Conservation (phyloP, 2,888 invertebrate genomes). For the Nesidiocoris tenuis region DNA sequence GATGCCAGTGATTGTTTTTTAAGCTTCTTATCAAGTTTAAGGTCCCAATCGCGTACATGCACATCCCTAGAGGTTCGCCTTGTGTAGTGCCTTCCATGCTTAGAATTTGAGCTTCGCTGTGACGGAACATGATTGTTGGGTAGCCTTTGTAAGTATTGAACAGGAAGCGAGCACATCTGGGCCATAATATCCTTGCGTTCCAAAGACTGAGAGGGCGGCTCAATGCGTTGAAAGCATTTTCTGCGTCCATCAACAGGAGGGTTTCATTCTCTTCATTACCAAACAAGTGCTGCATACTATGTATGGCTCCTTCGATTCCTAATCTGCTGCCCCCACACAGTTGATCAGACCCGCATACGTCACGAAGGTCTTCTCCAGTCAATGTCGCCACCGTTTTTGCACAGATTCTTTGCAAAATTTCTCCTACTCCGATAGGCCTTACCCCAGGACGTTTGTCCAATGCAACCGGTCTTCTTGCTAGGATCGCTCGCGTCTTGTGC, state of each 20-base stretch:
- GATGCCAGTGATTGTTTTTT: too few species aligned
- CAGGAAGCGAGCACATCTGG: too few species aligned
- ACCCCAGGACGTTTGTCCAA: slow-evolving; percentile 6
- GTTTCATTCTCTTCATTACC: too few species aligned
- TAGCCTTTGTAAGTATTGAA: not conserved
- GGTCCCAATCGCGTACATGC: too few species aligned
- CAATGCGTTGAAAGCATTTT: slow-evolving; percentile 1
- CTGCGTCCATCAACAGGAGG: slow-evolving; percentile 1
- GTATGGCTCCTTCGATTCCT: not conserved
- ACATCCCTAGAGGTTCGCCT: too few species aligned
- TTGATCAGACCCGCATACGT: slow-evolving; percentile 5
- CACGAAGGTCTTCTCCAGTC: not conserved
- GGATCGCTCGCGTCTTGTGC: not conserved
- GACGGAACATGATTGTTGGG: too few species aligned
- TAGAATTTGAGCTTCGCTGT: too few species aligned
- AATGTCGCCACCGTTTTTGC: slow-evolving; percentile 5
- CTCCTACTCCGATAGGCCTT: too few species aligned
- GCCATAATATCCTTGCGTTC: not conserved
- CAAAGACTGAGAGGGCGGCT: slow-evolving; percentile 1
- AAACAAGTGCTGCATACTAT: too few species aligned
- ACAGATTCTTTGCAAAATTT: too few species aligned
- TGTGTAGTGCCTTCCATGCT: too few species aligned
- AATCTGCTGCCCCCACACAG: slow-evolving; percentile 1
- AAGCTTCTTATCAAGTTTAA: too few species aligned
- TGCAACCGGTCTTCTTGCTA: slow-evolving; percentile 8